Base-by-base conservation (phyloP, 2,113 vertebrate genomes). In the Neotoma lepida region DNA sequence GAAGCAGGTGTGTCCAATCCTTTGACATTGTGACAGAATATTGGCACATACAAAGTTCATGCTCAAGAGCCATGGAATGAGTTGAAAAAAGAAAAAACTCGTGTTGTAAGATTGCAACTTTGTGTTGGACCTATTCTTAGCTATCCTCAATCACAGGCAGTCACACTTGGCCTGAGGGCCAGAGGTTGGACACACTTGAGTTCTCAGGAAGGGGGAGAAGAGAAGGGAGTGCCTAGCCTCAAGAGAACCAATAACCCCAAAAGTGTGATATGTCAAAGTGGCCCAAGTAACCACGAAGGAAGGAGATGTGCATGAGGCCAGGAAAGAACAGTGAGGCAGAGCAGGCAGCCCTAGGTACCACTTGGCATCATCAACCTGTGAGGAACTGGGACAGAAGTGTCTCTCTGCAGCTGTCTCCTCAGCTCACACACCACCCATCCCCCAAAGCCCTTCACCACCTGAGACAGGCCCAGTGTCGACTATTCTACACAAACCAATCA, bases 221-320 rank as follows among this genome's bases (percentile, higher is more conserved):
- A 78, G 63, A 46, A 90, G 20, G 26, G n/a, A 24, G 9, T 12
- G 18, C 7, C 46, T 71, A 77, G 66, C 8, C 8, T 35, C 28
- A 46, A 63, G 66, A 82, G 66, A 90, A 14, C 54, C 46, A 13
- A 46, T 6, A 24, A 9, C 39, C 22, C 22, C 46, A n/a, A 66
- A 89, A 49, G 76, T 6, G 2, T 33, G 20, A 54, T 33, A n/a
- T 56, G 13, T 26, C 9, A 0, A 0, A 17, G 4, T n/a, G 33
- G 33, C 76, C 76, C 46, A 78, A 54, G 76, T n/a, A 54, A n/a
- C 33, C 56, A 61, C 0, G 18, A 76, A 41, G 22, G 17, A 77
- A 41, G 20, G 5, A 63, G 56, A n/a, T 2, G 17, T 41, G 15
- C 35, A 6, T 17, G n/a, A 18, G 39, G 39, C 26, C 33, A 7